phyloP scores from a whole-genome alignment of 2,797 vertebrate genomes.

The Acomys russatus region DNA sequence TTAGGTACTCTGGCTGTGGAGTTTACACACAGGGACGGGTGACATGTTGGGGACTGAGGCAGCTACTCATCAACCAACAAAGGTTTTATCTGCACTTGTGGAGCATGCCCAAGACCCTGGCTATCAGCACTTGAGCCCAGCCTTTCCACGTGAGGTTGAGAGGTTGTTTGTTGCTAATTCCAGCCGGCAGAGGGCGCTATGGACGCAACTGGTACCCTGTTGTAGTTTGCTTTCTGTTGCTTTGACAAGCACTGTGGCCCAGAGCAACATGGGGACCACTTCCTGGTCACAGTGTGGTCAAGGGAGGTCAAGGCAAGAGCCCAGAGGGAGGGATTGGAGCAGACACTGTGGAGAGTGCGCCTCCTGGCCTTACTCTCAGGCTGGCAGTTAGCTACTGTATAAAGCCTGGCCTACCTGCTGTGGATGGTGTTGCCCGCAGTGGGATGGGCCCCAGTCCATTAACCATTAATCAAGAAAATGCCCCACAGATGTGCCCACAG shows the following conservation, averaged over 20 bases:
- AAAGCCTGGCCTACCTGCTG: background rate
- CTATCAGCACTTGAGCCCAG: background rate
- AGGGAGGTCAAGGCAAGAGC: background rate
- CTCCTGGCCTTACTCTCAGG: background rate
- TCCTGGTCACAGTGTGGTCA: background rate
- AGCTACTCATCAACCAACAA: background rate
- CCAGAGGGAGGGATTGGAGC: background rate
- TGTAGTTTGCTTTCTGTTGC: background rate
- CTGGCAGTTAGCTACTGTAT: no score
- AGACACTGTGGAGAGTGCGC: background rate
- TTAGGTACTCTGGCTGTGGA: conserved; percentile 35
- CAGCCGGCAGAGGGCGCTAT: background rate
- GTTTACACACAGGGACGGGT: conserved; percentile 72
- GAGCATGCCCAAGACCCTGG: background rate
- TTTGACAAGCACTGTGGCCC: background rate
- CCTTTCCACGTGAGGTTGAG: background rate
- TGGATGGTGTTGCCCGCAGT: background rate
- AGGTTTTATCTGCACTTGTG: conserved; percentile 28
- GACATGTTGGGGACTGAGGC: conserved; percentile 40
- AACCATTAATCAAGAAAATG: background rate
- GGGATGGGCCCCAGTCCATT: background rate
- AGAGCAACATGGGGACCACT: background rate
- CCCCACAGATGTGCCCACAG: background rate
- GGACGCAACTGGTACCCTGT: background rate
- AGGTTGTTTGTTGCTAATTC: conserved; percentile 6